Base-by-base conservation (phyloP, 2,888 invertebrate genomes). In the Harpalus rufipes region DNA sequence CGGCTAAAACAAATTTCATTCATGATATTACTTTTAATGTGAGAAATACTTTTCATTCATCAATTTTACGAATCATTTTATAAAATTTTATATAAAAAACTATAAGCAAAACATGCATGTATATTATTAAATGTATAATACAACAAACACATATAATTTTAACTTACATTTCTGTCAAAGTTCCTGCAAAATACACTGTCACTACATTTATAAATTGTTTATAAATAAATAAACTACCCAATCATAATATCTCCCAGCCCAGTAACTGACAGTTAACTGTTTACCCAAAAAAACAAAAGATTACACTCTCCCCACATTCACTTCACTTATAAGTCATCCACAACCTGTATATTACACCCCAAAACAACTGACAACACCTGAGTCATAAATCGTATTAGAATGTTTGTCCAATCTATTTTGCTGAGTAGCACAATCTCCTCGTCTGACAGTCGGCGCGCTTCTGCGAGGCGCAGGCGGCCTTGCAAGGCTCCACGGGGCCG, bases 371-470 rank as follows among this genome's bases (percentile, higher is more conserved):
- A 81, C 81, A 65, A 51, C 81, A 81, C 81, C 51, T 51, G 44
- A 41, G 18, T 81, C 41, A 81, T n/a, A 65, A 59, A 81, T 65
- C 63, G 44, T 14, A n/a, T 81, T 63, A 74, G 18, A 14, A 32
- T 32, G 6, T 32, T 5, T 32, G 32, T 32, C 5, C 32, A 32
- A 32, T 32, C 3, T 32, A 32, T 0, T 32, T 32, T 32, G 14
- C 59, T 32, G 61, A 10, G 39, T 8, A 25, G 14, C 68, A 12
- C 68, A 14, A 6, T 59, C 39, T 32, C 18, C 56, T 32, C 32
- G n/a, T 3, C 10, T 32, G 59, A 59, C 83, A 74, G 83, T 74
- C 72, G 59, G 83, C 76, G 83, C 83, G 83, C 16, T 74, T 83
- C 83, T 83, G 83, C 21, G 8, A 58, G 39, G 44, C 58, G 59